Conservation (phyloP, 2,797 vertebrate genomes). For the Okamejei kenojei region DNA sequence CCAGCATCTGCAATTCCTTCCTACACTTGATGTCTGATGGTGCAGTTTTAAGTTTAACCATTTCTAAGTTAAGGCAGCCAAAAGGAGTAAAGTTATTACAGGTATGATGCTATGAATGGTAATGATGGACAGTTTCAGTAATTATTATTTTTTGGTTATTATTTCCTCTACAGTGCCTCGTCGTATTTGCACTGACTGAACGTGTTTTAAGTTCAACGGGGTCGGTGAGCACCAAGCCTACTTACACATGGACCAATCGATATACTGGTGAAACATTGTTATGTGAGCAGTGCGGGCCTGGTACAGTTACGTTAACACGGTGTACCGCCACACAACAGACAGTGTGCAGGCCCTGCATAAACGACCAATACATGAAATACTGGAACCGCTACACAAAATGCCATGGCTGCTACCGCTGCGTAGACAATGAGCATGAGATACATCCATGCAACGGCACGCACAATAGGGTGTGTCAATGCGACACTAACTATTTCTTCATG, state of each 20-base stretch:
- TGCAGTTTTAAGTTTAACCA: background rate
- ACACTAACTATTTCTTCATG: background rate
- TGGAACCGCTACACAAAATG: slow-evolving; percentile 50
- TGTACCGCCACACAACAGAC: slow-evolving; percentile 48
- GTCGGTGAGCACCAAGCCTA: no score
- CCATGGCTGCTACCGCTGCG: slow-evolving; percentile 46
- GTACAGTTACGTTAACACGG: slow-evolving; percentile 51
- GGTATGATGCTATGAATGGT: background rate
- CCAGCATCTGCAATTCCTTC: no score
- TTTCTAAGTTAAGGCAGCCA: background rate
- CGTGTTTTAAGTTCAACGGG: background rate
- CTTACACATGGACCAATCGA: slow-evolving; percentile 39
- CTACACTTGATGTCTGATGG: background rate
- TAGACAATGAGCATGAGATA: slow-evolving; percentile 52
- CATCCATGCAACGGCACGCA: background rate
- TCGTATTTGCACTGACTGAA: background rate
- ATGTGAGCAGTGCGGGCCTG: slow-evolving; percentile 57
- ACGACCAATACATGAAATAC: slow-evolving; percentile 55
- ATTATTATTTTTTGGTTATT: background rate
- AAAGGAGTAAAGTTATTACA: background rate
- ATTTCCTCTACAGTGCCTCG: background rate
- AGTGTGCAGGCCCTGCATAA: slow-evolving; percentile 45
- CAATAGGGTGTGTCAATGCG: no score
- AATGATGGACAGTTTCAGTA: background rate
- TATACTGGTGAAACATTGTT: slow-evolving; percentile 42